Base-by-base conservation (phyloP, 2,797 vertebrate genomes). In the Mycteria americana region DNA sequence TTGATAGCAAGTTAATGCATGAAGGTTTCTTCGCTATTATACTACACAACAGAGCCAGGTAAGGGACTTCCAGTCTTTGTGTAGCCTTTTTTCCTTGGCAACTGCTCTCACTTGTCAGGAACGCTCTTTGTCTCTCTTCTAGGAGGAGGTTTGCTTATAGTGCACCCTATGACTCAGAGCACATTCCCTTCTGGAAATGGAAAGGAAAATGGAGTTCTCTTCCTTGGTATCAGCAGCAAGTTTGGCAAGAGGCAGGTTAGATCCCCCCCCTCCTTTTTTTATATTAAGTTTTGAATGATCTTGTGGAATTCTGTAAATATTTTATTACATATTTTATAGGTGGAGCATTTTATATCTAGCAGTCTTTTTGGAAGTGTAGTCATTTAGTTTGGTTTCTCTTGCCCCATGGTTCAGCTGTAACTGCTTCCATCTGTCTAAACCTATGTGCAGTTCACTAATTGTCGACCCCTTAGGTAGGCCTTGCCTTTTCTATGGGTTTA, bases 341-440 rank as follows among this genome's bases (percentile, higher is more conserved):
- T 86, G 84, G 50, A 69, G 62, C 63, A 86, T 93, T 97, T 98
- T 97, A 97, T 95, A 95, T 93, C 88, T 94, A 51, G 4, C 96
- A 97, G 94, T 91, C 93, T 92, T 70, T 88, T 77, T 93, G 85
- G 85, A 94, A 93, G 73, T 41, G 3, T 39, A 88, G 76, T 33
- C 89, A 51, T 45, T 95, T 97, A 90, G 93, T 93, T 94, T 35
- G 28, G 88, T 95, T 97, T 97, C 76, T 95, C 70, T 95, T 96
- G 95, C 96, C 94, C 92, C 92, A 95, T 80, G 72, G 86, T 95
- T 91, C 91, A 96, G 83, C 91, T 78, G 10, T 97, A 98, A 97
- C 92, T 95, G 96, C 59, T 98, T 98, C 97, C 97, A 98, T 96
- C 97, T 97, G 96, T 93, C 82, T 37, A 97, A 93, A 82, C 88